Base-by-base conservation (phyloP, 2,888 invertebrate genomes). In the Clunio marinus region DNA sequence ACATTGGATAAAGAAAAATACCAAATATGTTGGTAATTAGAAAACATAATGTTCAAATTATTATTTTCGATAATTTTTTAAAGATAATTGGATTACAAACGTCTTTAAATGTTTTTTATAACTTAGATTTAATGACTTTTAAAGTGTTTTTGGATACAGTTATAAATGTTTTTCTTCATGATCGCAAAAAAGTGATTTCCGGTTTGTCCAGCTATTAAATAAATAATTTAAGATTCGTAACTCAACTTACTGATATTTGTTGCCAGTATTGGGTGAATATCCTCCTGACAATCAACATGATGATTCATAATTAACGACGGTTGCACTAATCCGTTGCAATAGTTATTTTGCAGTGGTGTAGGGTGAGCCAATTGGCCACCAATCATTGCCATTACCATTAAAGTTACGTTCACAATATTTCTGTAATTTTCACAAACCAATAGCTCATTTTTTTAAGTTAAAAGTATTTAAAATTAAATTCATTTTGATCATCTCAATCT, bases 351-450 rank as follows among this genome's bases (percentile, higher is more conserved):
- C 80, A 82, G 80, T 73, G 83, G 83, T 79, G 83, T 80, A 80
- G 83, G 83, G 81, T 83, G 83, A 81, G 83, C 83, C 81, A 83
- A 83, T 10, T 78, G 82, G 81, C 83, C 83, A 79, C 83, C 83
- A 77, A 83, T 83, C 83, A 83, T 83, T 81, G 83, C 83, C 83
- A 83, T 83, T 82, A 83, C 83, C 83, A 83, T 83, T 81, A 77
- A 65, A 65, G 24, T 65, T 60, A n/a, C 28, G 27, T 35, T 60
- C 8, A 8, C 24, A 24, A 28, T 59, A 17, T 32, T 28, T 32
- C 15, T 20, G 15, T 59, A 62, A 63, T 45, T 46, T 63, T 45
- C 37, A 41, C 60, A 60, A 17, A 20, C n/a, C n/a, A n/a, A n/a
- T n/a, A n/a, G n/a, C n/a, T n/a, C n/a, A n/a, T n/a, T n/a, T n/a